A percentile compares a stretch with the other conserved stretches of the same genome.
Evolutionary conservation across 2,113 vertebrate genomes (phyloP).

Genomic region (Hippocampus zosterae): DNA sequence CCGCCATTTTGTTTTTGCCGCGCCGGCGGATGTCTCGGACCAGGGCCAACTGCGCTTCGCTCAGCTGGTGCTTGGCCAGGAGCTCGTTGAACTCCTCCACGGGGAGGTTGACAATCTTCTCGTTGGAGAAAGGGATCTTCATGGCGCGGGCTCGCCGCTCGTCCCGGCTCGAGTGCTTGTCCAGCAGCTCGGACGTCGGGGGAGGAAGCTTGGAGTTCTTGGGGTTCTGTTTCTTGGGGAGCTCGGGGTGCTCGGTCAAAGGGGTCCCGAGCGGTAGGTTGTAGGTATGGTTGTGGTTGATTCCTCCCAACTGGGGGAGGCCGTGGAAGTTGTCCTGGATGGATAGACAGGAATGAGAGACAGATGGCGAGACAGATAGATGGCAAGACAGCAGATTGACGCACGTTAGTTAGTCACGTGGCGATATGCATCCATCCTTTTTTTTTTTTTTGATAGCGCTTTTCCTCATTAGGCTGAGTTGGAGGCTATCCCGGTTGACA

Average conservation of each 20-base stretch:
- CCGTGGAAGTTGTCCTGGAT: slow-evolving; percentile 74
- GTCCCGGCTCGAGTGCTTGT: slow-evolving; percentile 91
- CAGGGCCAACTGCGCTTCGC: slow-evolving; percentile 91
- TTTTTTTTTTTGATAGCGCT: too few species aligned
- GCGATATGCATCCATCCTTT: too few species aligned
- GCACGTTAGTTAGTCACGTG: not conserved
- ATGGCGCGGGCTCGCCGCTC: slow-evolving; percentile 91
- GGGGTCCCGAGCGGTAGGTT: slow-evolving; percentile 80
- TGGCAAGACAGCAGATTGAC: too few species aligned
- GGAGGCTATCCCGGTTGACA: too few species aligned
- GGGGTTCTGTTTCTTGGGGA: slow-evolving; percentile 79
- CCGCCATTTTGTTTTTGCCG: slow-evolving; percentile 98
- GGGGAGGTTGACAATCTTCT: slow-evolving; percentile 96
- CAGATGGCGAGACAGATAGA: not conserved
- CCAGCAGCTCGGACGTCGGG: slow-evolving; percentile 74
- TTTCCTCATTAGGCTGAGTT: too few species aligned
- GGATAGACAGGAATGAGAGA: not conserved
- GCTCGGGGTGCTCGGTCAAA: slow-evolving; percentile 70
- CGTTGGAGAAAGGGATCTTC: slow-evolving; percentile 98
- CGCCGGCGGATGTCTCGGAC: slow-evolving; percentile 93
- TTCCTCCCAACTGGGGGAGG: slow-evolving; percentile 87
- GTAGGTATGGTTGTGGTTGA: slow-evolving; percentile 96
- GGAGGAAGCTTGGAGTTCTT: slow-evolving; percentile 76
- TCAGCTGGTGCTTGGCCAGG: slow-evolving; percentile 92
- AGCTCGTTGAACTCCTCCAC: slow-evolving; percentile 99